These are phyloP conservation scores for Triops cancriformis DNA, from an alignment of 1,140 invertebrate species.

Conservation along the genomic window DNA sequence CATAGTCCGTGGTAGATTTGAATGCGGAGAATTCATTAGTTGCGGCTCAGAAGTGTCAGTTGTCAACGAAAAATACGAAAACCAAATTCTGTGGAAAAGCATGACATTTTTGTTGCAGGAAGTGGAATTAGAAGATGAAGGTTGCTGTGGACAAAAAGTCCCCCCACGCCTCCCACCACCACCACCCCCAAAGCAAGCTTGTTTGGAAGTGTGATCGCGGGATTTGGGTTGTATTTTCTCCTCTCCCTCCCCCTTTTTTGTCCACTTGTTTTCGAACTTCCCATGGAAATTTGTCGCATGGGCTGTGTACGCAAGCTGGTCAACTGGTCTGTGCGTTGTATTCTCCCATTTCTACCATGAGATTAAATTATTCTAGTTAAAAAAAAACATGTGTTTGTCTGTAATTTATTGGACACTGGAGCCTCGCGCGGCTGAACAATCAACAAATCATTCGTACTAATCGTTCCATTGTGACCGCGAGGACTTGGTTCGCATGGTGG, in stretches of 20 bases:
- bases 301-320: constrained; percentile 16
- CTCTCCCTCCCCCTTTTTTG: neutral
- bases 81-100: neutral
- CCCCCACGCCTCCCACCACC: too few relatives aligned
- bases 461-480: too few relatives aligned
- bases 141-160: constrained; percentile 11
- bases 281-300: constrained; percentile 1
- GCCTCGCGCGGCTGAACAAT: too few relatives aligned
- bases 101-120: constrained; percentile 15
- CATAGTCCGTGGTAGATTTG: constrained; percentile 10
- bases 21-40: neutral
- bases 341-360: constrained; percentile 50
- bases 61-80: neutral
- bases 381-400: constrained; percentile 33
- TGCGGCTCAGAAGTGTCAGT: constrained; percentile 3
- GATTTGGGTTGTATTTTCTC: constrained; percentile 14
- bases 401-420: too few relatives aligned
- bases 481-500: too few relatives aligned
- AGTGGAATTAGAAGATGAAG: neutral
- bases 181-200: neutral
- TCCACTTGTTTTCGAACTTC: constrained; percentile 1
- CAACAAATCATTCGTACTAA: too few relatives aligned
- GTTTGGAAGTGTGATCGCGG: neutral
- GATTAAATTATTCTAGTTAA: constrained; percentile 51
- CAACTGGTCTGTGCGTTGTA: constrained; percentile 30